These are phyloP conservation scores for Drosophila seclusa DNA, from an alignment of 2,888 invertebrate genomes.

Conservation along the genomic window DNA sequence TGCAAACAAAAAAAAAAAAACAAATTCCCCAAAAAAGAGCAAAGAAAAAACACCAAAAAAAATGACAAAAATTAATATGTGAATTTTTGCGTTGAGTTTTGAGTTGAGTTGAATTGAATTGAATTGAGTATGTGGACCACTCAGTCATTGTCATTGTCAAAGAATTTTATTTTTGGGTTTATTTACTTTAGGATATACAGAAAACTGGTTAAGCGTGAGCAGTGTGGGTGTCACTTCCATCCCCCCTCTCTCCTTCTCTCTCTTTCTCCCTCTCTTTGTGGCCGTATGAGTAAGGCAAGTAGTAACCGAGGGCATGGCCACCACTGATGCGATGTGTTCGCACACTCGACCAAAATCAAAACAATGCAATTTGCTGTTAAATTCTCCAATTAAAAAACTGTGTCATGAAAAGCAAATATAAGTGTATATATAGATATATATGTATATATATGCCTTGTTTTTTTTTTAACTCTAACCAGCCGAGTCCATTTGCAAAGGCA, in stretches of 20 bases:
- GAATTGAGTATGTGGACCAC: conserved; percentile 52
- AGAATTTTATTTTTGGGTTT: conserved; percentile 69
- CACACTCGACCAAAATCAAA: conserved; percentile 22
- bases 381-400: conserved; percentile 59
- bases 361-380: conserved; percentile 61
- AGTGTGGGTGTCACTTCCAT: conserved; percentile 40
- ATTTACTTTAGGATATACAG: conserved; percentile 54
- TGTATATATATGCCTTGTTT: background rate
- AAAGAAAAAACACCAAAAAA: background rate
- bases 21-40: background rate
- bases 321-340: conserved; percentile 20
- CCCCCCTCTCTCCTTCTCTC: background rate
- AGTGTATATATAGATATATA: background rate
- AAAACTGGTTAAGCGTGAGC: conserved; percentile 40
- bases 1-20: conserved; percentile 15
- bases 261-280: background rate
- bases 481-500: background rate
- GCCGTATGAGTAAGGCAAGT: conserved; percentile 43
- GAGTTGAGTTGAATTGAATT: conserved; percentile 16
- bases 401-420: conserved; percentile 44
- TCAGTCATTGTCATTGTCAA: conserved; percentile 75
- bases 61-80: conserved; percentile 18
- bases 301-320: conserved; percentile 47
- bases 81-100: conserved; percentile 10
- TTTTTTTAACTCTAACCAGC: background rate